Percentiles rank a stretch among this genome's conserved stretches.
phyloP scores from a whole-genome alignment of 1,140 invertebrate genomes.

The Octopus bimaculoides region DNA sequence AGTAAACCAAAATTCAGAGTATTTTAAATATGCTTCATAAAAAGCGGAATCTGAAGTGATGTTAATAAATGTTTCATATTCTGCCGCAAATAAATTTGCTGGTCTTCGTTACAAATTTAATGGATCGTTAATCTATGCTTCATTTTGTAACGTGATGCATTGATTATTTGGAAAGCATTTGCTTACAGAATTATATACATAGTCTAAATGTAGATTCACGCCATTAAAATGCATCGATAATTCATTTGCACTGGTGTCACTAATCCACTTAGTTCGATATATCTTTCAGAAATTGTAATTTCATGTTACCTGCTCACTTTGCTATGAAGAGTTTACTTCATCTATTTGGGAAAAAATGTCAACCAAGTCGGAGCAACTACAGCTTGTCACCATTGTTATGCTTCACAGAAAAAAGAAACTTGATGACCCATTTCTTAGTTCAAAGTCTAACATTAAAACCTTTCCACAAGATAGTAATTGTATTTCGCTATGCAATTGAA shows the following conservation, averaged over 20 bases:
- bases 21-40: background rate
- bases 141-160: background rate
- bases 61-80: background rate
- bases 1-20: background rate
- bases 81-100: conserved; percentile 1
- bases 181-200: background rate
- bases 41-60: conserved; percentile 7
- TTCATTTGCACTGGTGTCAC: conserved; percentile 4
- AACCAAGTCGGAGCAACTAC: background rate
- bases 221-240: background rate
- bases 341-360: background rate
- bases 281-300: background rate
- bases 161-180: conserved; percentile 4
- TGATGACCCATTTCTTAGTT: background rate
- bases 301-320: background rate
- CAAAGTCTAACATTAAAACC: too few species aligned
- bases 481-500: background rate
- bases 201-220: too few species aligned
- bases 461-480: background rate
- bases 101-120: background rate
- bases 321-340: background rate
- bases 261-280: background rate
- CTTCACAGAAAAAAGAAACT: background rate
- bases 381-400: background rate
- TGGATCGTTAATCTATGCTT: background rate